phyloP scores from a whole-genome alignment of 2,888 invertebrate species.

The Epicampocera succincta region DNA sequence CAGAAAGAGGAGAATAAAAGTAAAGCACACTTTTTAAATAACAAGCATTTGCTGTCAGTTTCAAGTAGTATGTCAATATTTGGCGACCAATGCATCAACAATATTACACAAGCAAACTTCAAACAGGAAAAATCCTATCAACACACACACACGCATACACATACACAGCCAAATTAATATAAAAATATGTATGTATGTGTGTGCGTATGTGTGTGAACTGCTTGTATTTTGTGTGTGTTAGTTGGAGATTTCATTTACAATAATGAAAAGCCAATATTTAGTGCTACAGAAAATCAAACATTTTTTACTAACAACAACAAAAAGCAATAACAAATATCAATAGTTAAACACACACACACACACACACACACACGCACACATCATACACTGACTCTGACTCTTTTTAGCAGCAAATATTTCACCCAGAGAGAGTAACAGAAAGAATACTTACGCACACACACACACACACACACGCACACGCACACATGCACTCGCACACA shows the following conservation, averaged over 20 bases:
- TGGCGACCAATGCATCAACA: constrained; percentile 66
- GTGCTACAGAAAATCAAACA: constrained; percentile 69
- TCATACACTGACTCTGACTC: not conserved
- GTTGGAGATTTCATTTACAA: constrained; percentile 70
- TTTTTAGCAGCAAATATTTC: not conserved
- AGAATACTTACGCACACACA: constrained; percentile 12
- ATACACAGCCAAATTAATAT: not conserved
- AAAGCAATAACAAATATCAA: not conserved
- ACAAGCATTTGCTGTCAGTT: constrained; percentile 69
- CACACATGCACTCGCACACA: not conserved
- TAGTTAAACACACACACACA: constrained; percentile 12
- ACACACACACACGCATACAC: not conserved
- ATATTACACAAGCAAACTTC: constrained; percentile 40
- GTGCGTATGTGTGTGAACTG: no score
- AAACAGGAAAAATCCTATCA: constrained; percentile 63
- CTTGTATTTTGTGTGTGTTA: not conserved
- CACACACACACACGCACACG: not conserved
- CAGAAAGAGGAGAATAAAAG: constrained; percentile 25
- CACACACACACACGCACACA: not conserved
- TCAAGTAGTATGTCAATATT: constrained; percentile 69
- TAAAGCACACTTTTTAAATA: constrained; percentile 59
- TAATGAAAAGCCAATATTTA: constrained; percentile 72
- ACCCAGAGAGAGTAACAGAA: no score
- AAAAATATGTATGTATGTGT: not conserved
- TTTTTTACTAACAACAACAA: constrained; percentile 40